Percentiles rank a stretch among this genome's conserved stretches.
phyloP scores from a whole-genome alignment of 2,113 vertebrate genomes.

The Mastomys coucha region DNA sequence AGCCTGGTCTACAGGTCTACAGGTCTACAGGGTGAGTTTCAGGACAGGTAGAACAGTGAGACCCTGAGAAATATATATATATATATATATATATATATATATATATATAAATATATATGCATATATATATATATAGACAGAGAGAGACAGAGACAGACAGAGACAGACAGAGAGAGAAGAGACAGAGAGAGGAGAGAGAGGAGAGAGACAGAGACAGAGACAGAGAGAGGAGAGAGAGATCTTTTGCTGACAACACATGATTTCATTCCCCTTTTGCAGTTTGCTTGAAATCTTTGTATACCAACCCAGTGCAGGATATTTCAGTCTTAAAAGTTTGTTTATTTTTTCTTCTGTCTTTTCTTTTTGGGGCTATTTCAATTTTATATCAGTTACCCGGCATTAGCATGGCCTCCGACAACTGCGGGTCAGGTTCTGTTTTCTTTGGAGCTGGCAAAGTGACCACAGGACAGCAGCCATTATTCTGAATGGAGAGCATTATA shows the following conservation, averaged over 20 bases:
- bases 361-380: slow-evolving; percentile 84
- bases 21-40: neutral
- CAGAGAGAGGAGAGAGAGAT: neutral
- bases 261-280: slow-evolving; percentile 80
- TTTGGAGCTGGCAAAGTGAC: slow-evolving; percentile 83
- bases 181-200: too few species aligned
- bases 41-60: too few species aligned
- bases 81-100: too few species aligned
- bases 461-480: slow-evolving; percentile 75
- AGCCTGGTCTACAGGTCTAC: neutral
- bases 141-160: fast-evolving
- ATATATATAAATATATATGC: too few species aligned
- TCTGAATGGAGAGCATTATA: slow-evolving; percentile 79
- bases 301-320: slow-evolving; percentile 75
- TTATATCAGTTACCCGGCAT: slow-evolving; percentile 83
- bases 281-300: slow-evolving; percentile 84
- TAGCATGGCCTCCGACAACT: slow-evolving; percentile 85
- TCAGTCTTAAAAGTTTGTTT: neutral
- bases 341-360: slow-evolving; percentile 14
- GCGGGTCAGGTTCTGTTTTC: slow-evolving; percentile 77
- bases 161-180: neutral
- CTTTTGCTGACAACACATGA: slow-evolving; percentile 80
- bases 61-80: too few species aligned
- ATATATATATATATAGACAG: too few species aligned
- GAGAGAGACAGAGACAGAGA: too few species aligned